Evolutionary conservation across 2,113 vertebrate genomes (phyloP).

Genomic region (Maccullochella peelii): DNA sequence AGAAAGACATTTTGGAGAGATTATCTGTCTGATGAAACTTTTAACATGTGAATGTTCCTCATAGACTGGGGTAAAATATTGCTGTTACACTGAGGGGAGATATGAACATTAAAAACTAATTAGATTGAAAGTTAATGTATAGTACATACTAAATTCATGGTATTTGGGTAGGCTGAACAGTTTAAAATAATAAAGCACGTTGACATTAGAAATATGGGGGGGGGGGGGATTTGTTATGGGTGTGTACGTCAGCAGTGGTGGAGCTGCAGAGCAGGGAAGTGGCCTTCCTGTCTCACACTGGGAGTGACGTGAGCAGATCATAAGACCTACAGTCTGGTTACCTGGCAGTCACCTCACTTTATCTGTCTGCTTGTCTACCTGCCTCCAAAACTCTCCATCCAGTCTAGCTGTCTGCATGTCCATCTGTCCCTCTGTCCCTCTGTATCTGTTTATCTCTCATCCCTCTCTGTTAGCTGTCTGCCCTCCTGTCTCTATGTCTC

Average conservation of each 20-base stretch:
- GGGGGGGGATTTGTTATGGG: background rate
- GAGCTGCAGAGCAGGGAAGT: conserved; percentile 35
- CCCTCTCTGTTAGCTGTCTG: conserved; percentile 22
- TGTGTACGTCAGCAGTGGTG: conserved; percentile 23
- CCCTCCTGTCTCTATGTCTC: conserved; percentile 22
- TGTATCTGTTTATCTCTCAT: conserved; percentile 12
- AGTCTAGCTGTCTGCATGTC: conserved; percentile 46
- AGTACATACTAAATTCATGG: background rate
- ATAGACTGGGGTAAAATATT: background rate
- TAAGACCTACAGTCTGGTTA: conserved; percentile 59
- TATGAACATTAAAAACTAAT: background rate
- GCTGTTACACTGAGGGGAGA: background rate
- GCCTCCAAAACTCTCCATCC: conserved; percentile 29
- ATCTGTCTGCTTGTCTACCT: conserved; percentile 41
- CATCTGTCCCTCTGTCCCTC: conserved; percentile 60
- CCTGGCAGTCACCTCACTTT: conserved; percentile 56
- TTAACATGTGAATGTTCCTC: background rate
- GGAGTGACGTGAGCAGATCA: conserved; percentile 63
- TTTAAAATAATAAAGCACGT: background rate
- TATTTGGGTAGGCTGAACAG: background rate
- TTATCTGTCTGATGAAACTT: background rate
- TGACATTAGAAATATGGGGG: background rate
- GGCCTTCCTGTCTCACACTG: conserved; percentile 67
- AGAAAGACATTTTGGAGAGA: background rate
- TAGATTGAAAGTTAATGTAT: background rate